A percentile compares a stretch with the other conserved stretches of the same genome.
Evolutionary conservation across 1,140 invertebrate species (phyloP).

Genomic region (Drosophila sechellia): DNA sequence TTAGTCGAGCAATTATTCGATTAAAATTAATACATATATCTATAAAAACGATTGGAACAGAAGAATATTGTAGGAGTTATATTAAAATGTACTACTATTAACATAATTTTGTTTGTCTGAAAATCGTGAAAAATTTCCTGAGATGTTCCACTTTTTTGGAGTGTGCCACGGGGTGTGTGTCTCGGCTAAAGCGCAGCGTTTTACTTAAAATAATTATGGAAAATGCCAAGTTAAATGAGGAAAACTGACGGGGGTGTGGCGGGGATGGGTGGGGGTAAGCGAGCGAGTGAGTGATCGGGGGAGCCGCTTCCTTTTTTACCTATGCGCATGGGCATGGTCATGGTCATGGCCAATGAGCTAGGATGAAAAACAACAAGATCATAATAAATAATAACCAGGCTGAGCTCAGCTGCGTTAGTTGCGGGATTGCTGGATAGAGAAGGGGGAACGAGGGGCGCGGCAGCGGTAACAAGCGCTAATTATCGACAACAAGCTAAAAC

Average conservation of each 20-base stretch:
- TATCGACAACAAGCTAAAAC: conserved; percentile 82
- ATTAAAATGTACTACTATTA: not conserved
- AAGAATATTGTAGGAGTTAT: too few species aligned
- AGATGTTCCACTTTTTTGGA: not conserved
- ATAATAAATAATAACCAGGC: conserved; percentile 80
- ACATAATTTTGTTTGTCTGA: not conserved
- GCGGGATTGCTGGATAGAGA: not conserved
- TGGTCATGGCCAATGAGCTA: conserved; percentile 78
- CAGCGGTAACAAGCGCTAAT: conserved; percentile 77
- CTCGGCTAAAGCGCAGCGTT: conserved; percentile 68
- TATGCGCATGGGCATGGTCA: conserved; percentile 59
- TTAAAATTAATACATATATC: too few species aligned
- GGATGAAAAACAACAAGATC: conserved; percentile 81
- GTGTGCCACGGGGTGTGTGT: conserved; percentile 59
- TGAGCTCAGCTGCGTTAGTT: conserved; percentile 39
- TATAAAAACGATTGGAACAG: too few species aligned
- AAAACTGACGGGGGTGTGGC: conserved; percentile 15
- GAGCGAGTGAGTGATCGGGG: conserved; percentile 31
- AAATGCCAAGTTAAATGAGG: conserved; percentile 61
- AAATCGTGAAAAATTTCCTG: too few species aligned
- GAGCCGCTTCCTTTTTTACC: conserved; percentile 67
- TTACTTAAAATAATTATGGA: conserved; percentile 78
- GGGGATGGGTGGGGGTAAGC: not conserved
- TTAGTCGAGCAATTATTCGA: too few species aligned
- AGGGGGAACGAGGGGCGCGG: conserved; percentile 35